Evolutionary conservation across 2,797 vertebrate genomes (phyloP), one percentile per base, ranked within the genome.

Genomic region (Onychomys torridus): DNA sequence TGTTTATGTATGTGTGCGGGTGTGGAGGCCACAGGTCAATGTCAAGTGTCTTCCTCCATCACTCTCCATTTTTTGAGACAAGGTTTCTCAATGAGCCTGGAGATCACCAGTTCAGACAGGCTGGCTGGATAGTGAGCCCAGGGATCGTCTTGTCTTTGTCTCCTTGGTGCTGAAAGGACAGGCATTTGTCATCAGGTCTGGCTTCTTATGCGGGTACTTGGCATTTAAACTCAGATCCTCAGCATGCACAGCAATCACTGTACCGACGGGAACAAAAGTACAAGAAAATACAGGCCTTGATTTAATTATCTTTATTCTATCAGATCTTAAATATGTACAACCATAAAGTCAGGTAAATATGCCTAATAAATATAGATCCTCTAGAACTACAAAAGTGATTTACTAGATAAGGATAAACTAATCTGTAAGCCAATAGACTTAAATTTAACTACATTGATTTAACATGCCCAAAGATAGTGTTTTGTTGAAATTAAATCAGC

Each of bases 301-400:
- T 93, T 93, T 90, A 90, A 95, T 95, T 73, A 57, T 75, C 37
- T 81, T 79, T 82, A 73, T 94, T 92, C 14, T 81, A 91, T 63
- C 92, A 77, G 59, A 63, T 89, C 43, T 95, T 94, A 95, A 95
- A 61, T 90, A 71, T 23, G 7, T 79, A 77, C 9, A 93, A 87
- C 84, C 29, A 61, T 65, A 91, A 89, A 71, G 40, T 67, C 21
- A 90, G 34, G 40, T 94, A 32, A 61, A n/a, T 92, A 55, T 75
- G 93, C 25, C 9, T 14, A 43, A 82, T 92, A 93, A 96, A 86
- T 91, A 78, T 46, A 89, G 32, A 76, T 87, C 34, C 77, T 73
- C 73, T 14, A 73, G 23, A 79, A 73, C 61, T 52, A 63, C 32
- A 77, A 77, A 93, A 57, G 77, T 79, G 49, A 40, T 82, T 93